Conservation (phyloP, 2,888 invertebrate genomes). For the Eurytoma adleriae region DNA sequence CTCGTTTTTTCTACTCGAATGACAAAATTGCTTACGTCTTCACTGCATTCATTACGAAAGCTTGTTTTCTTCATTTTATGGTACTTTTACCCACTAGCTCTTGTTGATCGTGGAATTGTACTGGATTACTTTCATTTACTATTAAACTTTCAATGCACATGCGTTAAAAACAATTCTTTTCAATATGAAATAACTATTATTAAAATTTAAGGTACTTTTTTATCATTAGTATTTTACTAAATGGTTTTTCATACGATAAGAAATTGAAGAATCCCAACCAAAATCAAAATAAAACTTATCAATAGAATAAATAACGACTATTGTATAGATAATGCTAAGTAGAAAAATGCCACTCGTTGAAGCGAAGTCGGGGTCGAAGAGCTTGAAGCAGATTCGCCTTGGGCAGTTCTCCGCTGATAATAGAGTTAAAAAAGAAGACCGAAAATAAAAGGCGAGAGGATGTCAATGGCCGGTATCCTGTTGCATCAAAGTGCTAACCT, state of each 20-base stretch:
- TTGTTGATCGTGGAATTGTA: neutral
- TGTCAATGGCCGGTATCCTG: slow-evolving; percentile 72
- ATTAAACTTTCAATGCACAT: too few relatives aligned
- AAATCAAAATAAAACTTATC: too few relatives aligned
- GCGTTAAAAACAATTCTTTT: too few relatives aligned
- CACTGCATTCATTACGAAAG: slow-evolving; percentile 22
- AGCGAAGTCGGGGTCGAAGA: neutral
- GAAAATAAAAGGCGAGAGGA: slow-evolving; percentile 47
- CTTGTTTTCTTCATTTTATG: neutral
- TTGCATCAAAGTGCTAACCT: slow-evolving; percentile 72
- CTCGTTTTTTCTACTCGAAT: slow-evolving; percentile 8
- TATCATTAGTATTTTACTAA: too few relatives aligned
- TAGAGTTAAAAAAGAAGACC: slow-evolving; percentile 15
- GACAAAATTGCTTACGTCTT: neutral
- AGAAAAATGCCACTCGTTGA: neutral
- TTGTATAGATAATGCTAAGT: neutral
- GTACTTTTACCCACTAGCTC: neutral
- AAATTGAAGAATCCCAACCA: too few relatives aligned
- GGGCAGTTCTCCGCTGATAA: slow-evolving; percentile 11
- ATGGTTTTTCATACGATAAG: too few relatives aligned
- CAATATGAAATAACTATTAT: too few relatives aligned
- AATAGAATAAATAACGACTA: neutral
- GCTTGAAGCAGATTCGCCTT: neutral
- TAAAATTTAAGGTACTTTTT: too few relatives aligned
- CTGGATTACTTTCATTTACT: too few relatives aligned